Evolutionary conservation across 2,797 vertebrate genomes (phyloP).

Genomic region (Pseudomugil gertrudae): DNA sequence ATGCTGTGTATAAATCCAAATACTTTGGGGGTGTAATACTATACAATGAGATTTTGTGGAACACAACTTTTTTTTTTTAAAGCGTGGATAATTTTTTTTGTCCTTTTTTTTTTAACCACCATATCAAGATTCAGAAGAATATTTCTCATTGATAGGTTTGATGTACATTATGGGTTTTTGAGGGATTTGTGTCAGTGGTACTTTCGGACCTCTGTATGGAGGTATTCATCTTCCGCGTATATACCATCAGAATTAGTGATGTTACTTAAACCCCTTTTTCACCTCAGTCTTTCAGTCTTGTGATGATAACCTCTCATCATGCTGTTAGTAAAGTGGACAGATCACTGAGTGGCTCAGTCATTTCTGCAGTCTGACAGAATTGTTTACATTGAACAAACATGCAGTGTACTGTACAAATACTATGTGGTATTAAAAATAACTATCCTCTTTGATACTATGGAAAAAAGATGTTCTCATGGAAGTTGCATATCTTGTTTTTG

Average conservation of each 20-base stretch:
- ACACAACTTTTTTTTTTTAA: conserved; percentile 9
- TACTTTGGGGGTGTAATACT: conserved; percentile 35
- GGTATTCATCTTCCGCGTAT: conserved; percentile 41
- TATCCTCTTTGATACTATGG: conserved; percentile 60
- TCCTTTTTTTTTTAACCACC: conserved; percentile 13
- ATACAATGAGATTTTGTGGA: conserved; percentile 37
- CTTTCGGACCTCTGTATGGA: conserved; percentile 43
- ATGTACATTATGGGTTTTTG: conserved; percentile 19
- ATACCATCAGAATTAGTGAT: conserved; percentile 28
- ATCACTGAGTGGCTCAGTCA: conserved; percentile 14
- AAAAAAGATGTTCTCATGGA: conserved; percentile 22
- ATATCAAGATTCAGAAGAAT: conserved; percentile 24
- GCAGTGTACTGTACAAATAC: conserved; percentile 60
- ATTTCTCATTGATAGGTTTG: conserved; percentile 27
- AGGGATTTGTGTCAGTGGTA: conserved; percentile 32
- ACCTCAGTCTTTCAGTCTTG: conserved; percentile 16
- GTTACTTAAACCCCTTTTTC: conserved; percentile 10
- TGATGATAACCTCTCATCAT: conserved; percentile 12
- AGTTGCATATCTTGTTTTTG: conserved; percentile 28
- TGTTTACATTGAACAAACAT: conserved; percentile 72
- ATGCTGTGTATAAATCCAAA: conserved; percentile 46
- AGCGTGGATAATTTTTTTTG: background rate
- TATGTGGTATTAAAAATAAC: conserved; percentile 56
- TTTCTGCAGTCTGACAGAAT: conserved; percentile 60
- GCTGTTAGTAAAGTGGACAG: conserved; percentile 21